Conservation (phyloP, 2,113 vertebrate species). For the Hydrolagus affinis region DNA sequence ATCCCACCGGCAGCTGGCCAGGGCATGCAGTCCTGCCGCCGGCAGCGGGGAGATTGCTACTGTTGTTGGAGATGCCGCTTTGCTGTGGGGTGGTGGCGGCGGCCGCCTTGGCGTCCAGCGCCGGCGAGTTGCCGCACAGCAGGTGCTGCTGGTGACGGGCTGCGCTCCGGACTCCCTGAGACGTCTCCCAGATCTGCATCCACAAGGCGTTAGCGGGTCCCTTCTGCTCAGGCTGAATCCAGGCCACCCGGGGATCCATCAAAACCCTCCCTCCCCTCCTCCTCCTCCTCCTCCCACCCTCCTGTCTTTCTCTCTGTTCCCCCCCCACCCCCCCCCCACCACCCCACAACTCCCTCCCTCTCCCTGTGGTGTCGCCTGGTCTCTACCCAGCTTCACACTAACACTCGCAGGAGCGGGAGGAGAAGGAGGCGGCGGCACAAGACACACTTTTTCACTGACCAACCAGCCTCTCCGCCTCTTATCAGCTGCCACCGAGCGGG, state of each 20-base stretch:
- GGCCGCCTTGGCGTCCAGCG: constrained; percentile 54
- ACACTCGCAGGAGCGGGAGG: not conserved
- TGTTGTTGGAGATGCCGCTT: constrained; percentile 45
- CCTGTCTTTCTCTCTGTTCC: constrained; percentile 44
- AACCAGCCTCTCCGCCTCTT: too few relatives aligned
- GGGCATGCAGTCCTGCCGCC: constrained; percentile 38
- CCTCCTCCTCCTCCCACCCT: constrained; percentile 43
- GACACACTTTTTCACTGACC: too few relatives aligned
- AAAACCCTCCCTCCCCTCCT: constrained; percentile 52
- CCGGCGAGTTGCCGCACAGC: constrained; percentile 65
- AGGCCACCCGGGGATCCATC: constrained; percentile 97
- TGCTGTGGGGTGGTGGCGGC: constrained; percentile 51
- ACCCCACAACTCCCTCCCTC: constrained; percentile 43
- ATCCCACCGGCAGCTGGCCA: constrained; percentile 35
- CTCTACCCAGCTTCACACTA: constrained; percentile 34
- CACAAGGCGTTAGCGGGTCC: constrained; percentile 94
- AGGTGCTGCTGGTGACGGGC: constrained; percentile 62
- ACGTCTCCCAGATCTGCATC: constrained; percentile 97
- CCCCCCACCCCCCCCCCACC: constrained; percentile 45
- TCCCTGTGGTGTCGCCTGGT: constrained; percentile 27
- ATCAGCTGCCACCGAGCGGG: too few relatives aligned
- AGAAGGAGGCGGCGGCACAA: not conserved
- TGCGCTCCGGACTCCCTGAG: constrained; percentile 72
- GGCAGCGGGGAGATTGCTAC: not conserved
- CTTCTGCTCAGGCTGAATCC: constrained; percentile 97